Percentiles rank a stretch among this genome's conserved stretches.
Conservation (phyloP, 2,797 vertebrate genomes). For the Sparidentex hasta region DNA sequence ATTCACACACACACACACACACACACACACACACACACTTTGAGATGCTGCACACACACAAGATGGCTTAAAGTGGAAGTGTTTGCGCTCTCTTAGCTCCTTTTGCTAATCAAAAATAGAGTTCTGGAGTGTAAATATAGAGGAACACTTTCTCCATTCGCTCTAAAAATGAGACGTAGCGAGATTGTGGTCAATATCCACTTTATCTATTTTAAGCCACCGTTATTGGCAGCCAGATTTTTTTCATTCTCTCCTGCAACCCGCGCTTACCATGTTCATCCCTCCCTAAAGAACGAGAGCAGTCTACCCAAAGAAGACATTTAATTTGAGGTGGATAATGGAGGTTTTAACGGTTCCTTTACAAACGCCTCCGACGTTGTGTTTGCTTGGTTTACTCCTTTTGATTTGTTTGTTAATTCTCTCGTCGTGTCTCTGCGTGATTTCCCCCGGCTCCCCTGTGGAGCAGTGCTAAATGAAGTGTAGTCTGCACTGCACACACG, state of each 20-base stretch:
- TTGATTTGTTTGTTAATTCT: conserved; percentile 88
- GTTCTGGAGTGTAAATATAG: not conserved
- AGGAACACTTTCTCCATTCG: conserved; percentile 1
- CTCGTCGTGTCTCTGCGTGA: conserved; percentile 69
- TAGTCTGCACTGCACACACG: conserved; percentile 39
- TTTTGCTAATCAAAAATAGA: conserved; percentile 21
- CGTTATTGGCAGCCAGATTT: conserved; percentile 18
- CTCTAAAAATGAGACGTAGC: conserved; percentile 18
- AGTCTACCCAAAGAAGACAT: conserved; percentile 62
- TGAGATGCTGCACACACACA: conserved; percentile 4
- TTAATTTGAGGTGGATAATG: conserved; percentile 80
- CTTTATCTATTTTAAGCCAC: conserved; percentile 42
- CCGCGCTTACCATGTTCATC: conserved; percentile 32
- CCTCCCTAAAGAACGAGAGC: conserved; percentile 43
- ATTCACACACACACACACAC: no score
- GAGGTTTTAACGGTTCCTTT: conserved; percentile 73
- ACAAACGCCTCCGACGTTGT: conserved; percentile 69
- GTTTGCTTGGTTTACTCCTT: conserved; percentile 78
- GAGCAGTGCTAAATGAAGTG: conserved; percentile 80
- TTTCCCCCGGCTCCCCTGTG: conserved; percentile 76
- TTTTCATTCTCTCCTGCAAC: conserved; percentile 53
- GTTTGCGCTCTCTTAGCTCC: conserved; percentile 25
- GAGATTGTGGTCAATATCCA: conserved; percentile 44
- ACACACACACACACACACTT: no score
- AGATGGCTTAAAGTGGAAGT: conserved; percentile 4